Evolutionary conservation across 2,113 vertebrate genomes (phyloP).

Genomic region (Albula goreensis): DNA sequence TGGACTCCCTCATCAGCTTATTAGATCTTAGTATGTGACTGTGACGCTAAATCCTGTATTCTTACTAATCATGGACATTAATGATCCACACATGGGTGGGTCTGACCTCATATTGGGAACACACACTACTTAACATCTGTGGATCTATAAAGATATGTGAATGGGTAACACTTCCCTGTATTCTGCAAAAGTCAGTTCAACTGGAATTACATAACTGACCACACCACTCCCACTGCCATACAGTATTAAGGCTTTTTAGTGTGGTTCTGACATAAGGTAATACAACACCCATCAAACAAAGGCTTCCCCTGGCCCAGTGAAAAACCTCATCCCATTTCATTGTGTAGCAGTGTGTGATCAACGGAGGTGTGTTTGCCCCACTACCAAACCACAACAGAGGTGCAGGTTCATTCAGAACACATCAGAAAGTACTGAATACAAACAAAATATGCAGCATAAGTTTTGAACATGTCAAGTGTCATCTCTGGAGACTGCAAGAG

Average conservation of each 20-base stretch:
- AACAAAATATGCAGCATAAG: background rate
- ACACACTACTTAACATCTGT: background rate
- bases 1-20: no score
- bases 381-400: background rate
- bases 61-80: background rate
- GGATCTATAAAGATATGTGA: background rate
- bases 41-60: background rate
- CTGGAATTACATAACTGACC: background rate
- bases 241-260: background rate
- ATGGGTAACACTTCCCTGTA: background rate
- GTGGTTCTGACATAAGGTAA: background rate
- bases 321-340: background rate
- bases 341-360: background rate
- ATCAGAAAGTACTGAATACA: background rate
- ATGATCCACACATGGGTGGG: background rate
- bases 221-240: background rate
- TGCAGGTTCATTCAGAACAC: background rate
- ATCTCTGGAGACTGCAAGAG: background rate
- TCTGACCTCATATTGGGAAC: background rate
- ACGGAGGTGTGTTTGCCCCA: background rate
- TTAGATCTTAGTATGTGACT: background rate
- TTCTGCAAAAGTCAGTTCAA: background rate
- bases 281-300: background rate
- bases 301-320: background rate
- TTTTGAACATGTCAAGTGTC: background rate